Conservation (phyloP, 92 coral and sea anemone species). For the Diadumene lineata region DNA sequence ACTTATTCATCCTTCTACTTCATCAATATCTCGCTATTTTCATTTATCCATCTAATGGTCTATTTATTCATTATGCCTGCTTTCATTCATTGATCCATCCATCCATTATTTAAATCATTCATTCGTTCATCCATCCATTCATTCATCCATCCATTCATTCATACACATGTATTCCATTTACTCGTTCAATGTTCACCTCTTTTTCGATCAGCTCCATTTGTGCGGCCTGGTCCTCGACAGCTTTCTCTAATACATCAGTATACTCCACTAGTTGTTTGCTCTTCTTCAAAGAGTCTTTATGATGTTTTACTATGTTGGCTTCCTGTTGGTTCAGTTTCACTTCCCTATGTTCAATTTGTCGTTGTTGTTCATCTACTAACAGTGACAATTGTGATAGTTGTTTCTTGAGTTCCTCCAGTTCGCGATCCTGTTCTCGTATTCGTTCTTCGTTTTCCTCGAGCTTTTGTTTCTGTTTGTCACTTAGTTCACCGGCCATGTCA, state of each 20-base stretch:
- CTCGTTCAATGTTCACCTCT: slow-evolving; percentile 67
- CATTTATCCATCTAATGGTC: neutral
- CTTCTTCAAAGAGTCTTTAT: slow-evolving; percentile 60
- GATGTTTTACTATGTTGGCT: slow-evolving; percentile 53
- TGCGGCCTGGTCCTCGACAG: slow-evolving; percentile 66
- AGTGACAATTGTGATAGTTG: slow-evolving; percentile 75
- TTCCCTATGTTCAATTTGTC: slow-evolving; percentile 74
- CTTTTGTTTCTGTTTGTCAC: slow-evolving; percentile 89
- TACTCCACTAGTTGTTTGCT: slow-evolving; percentile 68
- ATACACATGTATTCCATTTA: neutral
- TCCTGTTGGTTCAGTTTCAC: slow-evolving; percentile 67
- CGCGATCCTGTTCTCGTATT: slow-evolving; percentile 75
- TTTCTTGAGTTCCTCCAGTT: slow-evolving; percentile 78
- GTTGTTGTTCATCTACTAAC: slow-evolving; percentile 83
- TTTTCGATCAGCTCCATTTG: slow-evolving; percentile 66
- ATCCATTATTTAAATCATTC: neutral
- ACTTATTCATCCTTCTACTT: neutral
- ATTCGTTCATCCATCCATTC: neutral
- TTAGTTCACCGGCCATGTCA: slow-evolving; percentile 93
- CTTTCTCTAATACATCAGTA: slow-evolving; percentile 52
- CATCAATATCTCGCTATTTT: neutral
- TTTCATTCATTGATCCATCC: slow-evolving; percentile 1
- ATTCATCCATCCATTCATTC: neutral
- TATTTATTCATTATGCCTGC: neutral
- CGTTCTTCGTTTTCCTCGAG: slow-evolving; percentile 88